Evolutionary conservation across 2,888 invertebrate species (phyloP).

Genomic region (Apamea anceps): DNA sequence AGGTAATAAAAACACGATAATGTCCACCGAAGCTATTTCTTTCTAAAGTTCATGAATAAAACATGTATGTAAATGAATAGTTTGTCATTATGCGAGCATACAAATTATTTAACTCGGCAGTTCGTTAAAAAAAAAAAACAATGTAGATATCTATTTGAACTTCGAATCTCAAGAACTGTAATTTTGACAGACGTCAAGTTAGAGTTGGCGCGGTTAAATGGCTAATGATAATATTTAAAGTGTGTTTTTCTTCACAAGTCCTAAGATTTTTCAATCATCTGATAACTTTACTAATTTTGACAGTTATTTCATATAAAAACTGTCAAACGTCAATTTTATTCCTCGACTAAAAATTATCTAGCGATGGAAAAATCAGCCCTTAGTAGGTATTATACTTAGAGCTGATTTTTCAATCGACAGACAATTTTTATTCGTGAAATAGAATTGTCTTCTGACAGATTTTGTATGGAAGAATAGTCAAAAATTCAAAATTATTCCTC

Average conservation of each 20-base stretch:
- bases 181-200: slow-evolving; percentile 31
- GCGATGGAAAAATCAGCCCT: too few relatives aligned
- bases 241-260: not conserved
- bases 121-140: slow-evolving; percentile 32
- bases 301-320: too few relatives aligned
- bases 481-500: too few relatives aligned
- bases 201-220: slow-evolving; percentile 63
- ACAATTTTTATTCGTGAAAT: too few relatives aligned
- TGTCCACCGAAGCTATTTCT: slow-evolving; percentile 32
- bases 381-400: too few relatives aligned
- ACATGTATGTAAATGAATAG: slow-evolving; percentile 26
- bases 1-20: slow-evolving; percentile 44
- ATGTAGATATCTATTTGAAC: not conserved
- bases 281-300: too few relatives aligned
- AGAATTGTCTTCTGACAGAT: too few relatives aligned
- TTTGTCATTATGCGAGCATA: slow-evolving; percentile 58
- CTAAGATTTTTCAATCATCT: too few relatives aligned
- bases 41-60: slow-evolving; percentile 56
- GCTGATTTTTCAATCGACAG: too few relatives aligned
- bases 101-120: slow-evolving; percentile 61
- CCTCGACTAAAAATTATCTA: too few relatives aligned
- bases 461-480: too few relatives aligned
- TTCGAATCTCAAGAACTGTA: slow-evolving; percentile 30
- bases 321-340: too few relatives aligned
- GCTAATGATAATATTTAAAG: not conserved